Evolutionary conservation across 2,113 vertebrate species (phyloP), one percentile per base, ranked within the genome.

Genomic region (Rhea pennata): DNA sequence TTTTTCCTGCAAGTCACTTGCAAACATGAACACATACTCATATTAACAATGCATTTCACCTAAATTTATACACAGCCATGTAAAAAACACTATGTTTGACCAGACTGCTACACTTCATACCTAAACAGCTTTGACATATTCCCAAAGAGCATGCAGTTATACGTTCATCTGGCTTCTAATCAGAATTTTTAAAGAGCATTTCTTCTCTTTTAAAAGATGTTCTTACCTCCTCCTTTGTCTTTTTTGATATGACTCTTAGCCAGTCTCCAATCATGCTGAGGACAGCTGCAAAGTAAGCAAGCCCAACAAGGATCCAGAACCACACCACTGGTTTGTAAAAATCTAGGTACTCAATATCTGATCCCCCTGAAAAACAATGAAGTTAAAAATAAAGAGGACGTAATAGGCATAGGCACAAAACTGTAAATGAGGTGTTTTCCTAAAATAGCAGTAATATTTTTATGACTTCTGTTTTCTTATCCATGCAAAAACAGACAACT

Each of bases 231-330:
- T 99, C 99, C 95, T 99, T 99, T 10, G 99, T 99, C 98, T 99
- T 99, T 98, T 99, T 99, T 36, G 99, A 99, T 94, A 99, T 99
- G 87, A 99, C 99, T 56, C 99, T 98, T 90, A 99, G 98, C 99
- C 99, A 99, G 96, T 99, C 99, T 92, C 99, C 99, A 64, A 99
- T 99, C 99, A 99, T 99, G 91, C 99, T 99, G 93, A 99, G 98
- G 70, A 99, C 99, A 54, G 99, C 99, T 9, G 99, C 99, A 84
- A 99, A 99, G 97, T 99, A 99, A 2, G 99, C 99, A 65, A 99
- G 98, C 3, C 99, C 99, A 39, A 99, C 99, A n/a, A 99, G 98
- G 97, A 99, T 99, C 99, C 99, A 99, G 91, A 99, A 99, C 99
- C 99, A 99, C 71, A 99, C 99, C 40, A 99, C 98, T 0, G 99